These are phyloP conservation scores for Dromiciops gliroides DNA, from an alignment of 2,113 vertebrate species.

Conservation along the genomic window DNA sequence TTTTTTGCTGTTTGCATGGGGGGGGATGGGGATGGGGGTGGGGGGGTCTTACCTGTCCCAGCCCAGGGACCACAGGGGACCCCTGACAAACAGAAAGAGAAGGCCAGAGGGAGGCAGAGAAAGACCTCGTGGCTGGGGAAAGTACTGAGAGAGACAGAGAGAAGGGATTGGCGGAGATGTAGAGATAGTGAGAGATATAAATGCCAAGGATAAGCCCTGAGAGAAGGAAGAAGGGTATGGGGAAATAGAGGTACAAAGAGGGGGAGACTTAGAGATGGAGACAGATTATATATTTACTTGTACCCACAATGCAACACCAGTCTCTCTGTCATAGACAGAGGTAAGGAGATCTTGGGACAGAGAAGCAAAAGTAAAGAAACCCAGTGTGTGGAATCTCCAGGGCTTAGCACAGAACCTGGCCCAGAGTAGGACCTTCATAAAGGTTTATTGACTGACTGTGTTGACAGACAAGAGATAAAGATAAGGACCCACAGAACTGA, in stretches of 20 bases:
- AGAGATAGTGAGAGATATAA: too few species aligned
- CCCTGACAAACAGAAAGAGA: neutral
- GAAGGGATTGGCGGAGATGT: neutral
- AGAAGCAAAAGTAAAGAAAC: too few species aligned
- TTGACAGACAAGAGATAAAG: slow-evolving; percentile 86
- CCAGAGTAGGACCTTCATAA: slow-evolving; percentile 80
- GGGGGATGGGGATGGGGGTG: slow-evolving; percentile 59
- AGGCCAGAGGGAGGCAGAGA: neutral
- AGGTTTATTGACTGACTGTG: slow-evolving; percentile 82
- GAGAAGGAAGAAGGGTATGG: neutral
- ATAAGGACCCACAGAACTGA: slow-evolving; percentile 84
- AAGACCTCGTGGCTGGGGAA: neutral
- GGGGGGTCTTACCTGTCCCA: slow-evolving; percentile 59
- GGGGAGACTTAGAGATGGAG: too few species aligned
- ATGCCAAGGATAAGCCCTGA: too few species aligned
- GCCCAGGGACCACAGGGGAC: slow-evolving; percentile 39
- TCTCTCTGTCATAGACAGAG: slow-evolving; percentile 81
- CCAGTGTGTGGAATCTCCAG: slow-evolving; percentile 82
- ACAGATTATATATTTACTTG: too few species aligned
- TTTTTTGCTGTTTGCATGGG: slow-evolving; percentile 78
- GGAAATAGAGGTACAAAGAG: neutral
- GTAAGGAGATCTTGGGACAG: neutral
- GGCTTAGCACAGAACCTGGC: slow-evolving; percentile 87
- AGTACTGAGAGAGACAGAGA: neutral
- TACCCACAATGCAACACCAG: slow-evolving; percentile 49